phyloP scores from a whole-genome alignment of 2,888 invertebrate genomes.

The Yponomeuta malinellus region DNA sequence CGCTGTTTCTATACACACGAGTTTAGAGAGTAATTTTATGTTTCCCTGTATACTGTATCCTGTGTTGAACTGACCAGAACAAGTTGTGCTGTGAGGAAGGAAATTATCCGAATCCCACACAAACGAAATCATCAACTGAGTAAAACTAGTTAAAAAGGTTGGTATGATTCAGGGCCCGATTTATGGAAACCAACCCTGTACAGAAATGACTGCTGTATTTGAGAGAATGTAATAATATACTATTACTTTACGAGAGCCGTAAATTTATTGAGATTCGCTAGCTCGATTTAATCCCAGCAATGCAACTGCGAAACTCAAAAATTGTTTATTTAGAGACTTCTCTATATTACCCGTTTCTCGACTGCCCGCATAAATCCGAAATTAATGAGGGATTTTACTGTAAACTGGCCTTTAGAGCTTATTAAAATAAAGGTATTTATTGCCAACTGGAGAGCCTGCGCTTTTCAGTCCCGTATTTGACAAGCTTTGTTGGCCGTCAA shows the following conservation, averaged over 20 bases:
- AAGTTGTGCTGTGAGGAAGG: too few relatives aligned
- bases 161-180: too few relatives aligned
- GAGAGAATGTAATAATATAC: neutral
- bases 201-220: too few relatives aligned
- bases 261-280: neutral
- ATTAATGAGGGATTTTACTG: neutral
- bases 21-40: too few relatives aligned
- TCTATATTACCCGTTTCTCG: neutral
- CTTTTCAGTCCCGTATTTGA: neutral
- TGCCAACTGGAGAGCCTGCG: neutral
- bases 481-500: neutral
- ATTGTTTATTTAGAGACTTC: neutral
- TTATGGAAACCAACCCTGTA: too few relatives aligned
- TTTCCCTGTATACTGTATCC: too few relatives aligned
- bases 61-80: too few relatives aligned
- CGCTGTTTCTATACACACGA: too few relatives aligned
- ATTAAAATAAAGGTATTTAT: neutral
- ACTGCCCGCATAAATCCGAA: neutral
- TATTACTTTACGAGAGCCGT: neutral
- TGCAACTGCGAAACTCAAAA: neutral
- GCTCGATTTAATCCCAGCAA: neutral
- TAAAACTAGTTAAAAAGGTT: too few relatives aligned
- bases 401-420: neutral
- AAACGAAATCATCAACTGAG: too few relatives aligned
- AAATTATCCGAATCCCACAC: too few relatives aligned